Percentiles rank a stretch among this genome's conserved stretches.
phyloP scores from a whole-genome alignment of 2,113 vertebrate species.

The Eonycteris spelaea region DNA sequence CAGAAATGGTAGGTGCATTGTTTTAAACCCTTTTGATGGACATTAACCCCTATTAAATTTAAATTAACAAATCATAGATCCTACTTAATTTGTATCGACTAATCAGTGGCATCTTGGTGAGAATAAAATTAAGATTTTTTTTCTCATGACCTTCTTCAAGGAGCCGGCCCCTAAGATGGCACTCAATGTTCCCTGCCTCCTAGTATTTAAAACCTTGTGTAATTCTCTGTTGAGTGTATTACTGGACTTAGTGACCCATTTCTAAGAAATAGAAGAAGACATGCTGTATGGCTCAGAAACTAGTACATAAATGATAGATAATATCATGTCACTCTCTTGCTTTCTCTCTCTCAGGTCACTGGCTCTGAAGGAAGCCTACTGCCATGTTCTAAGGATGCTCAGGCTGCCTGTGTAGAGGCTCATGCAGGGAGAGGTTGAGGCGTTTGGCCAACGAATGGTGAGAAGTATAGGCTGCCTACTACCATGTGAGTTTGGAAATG shows the following conservation, averaged over 20 bases:
- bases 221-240: neutral
- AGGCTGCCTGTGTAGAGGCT: accelerated
- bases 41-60: neutral
- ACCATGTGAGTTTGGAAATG: neutral
- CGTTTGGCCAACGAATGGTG: neutral
- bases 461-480: neutral
- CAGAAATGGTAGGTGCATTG: neutral
- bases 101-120: neutral
- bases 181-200: neutral
- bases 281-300: neutral
- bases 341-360: neutral
- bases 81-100: neutral
- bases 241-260: neutral
- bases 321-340: neutral
- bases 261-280: neutral
- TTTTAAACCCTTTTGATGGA: neutral
- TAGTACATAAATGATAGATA: neutral
- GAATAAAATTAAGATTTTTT: neutral
- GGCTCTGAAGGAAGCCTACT: neutral
- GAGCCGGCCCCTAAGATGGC: neutral
- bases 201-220: neutral
- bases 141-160: neutral
- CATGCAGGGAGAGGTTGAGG: accelerated
- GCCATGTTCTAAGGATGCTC: no score
- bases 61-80: neutral